Base-by-base conservation (phyloP, 2,797 vertebrate genomes). In the Dicrostonyx torquatus region DNA sequence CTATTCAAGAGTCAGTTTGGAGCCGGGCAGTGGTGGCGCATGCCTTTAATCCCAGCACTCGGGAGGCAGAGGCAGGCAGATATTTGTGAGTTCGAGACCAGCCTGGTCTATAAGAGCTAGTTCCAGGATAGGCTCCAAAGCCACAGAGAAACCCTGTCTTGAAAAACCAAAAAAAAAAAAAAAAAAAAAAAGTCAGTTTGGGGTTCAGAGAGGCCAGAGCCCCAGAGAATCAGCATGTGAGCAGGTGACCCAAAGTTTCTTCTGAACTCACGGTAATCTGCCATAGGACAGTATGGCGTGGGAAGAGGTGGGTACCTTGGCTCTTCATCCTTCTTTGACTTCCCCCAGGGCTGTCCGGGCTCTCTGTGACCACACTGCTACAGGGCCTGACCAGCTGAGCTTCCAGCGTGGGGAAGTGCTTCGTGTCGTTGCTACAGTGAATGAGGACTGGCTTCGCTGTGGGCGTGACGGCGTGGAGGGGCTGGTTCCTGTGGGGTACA, bases 391-490 rank as follows among this genome's bases (percentile, higher is more conserved):
- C 80, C 98, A 99, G 93, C 98, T 99, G 93, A 99, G 98, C 98
- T 99, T 99, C 98, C 97, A 93, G 62, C 99, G 98, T 93, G 99
- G 99, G 2, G 99, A 99, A 94, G 97, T 99, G 97, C 98, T 99
- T 14, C 98, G 98, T 95, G 98, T 99, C 66, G 96, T 99, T 10
- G 98, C 98, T 88, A 99, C 99, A 0, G 99, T 99, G 95, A 99
- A 99, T 55, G 99, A 99, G 26, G 99, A 99, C 97, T 99, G 99
- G 99, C 99, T 99, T 92, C 98, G 98, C 96, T 99, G 99, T 98
- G 99, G 99, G 97, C 99, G 98, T 83, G 99, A 99, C 80, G 98
- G 99, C 93, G 97, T 82, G 93, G 98, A 98, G 95, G 99, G 99
- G 53, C 99, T 99, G 11, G 99, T 99, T 92, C 99, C 99, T 0